Evolutionary conservation across 2,888 invertebrate species (phyloP), one percentile per base, ranked within the genome.

Genomic region (Stramonita haemastoma): DNA sequence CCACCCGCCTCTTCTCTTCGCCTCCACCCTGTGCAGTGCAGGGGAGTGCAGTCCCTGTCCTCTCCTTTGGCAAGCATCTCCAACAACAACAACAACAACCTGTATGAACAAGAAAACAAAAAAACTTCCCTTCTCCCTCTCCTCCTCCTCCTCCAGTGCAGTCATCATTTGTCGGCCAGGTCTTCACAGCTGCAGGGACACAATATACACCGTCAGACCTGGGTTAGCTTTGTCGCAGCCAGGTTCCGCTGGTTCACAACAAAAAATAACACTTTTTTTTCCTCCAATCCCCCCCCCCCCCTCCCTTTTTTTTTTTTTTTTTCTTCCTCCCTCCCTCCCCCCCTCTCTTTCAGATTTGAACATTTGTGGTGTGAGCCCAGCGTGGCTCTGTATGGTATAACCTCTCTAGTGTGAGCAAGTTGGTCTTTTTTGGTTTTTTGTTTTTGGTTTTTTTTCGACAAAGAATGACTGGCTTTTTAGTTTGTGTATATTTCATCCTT

Each of bases 41-140:
- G n/a, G 81, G 81, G 81, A 83, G 86, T 86, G 32, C 60, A 57
- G 86, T 34, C 86, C 57, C 32, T 57, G 57, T 86, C 86, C 66
- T 66, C 60, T 86, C 66, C 86, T 86, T 86, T 57, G 57, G 86
- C 86, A 86, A 86, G 86, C 86, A 60, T 86, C 86, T 60, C 32
- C 85, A 85, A 36, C 66, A 66, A 83, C 86, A 60, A 66, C 86
- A 32, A 17, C 85, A 85, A 36, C 66, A 66, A 83, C 81, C 81
- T 83, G 81, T 46, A 83, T 83, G 29, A 83, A 83, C 81, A 83
- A 83, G 36, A 83, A 83, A 36, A 83, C 81, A 83, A 26, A 34
- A 6, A 11, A 22, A 36, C 73, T 73, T 26, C 46, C 81, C 46
- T 83, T 46, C 46, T 26, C 29, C 36, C 81, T 46, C 46, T 22